Evolutionary conservation across 2,797 vertebrate genomes (phyloP), one percentile per base, ranked within the genome.

Genomic region (Arnoldichthys spilopterus): DNA sequence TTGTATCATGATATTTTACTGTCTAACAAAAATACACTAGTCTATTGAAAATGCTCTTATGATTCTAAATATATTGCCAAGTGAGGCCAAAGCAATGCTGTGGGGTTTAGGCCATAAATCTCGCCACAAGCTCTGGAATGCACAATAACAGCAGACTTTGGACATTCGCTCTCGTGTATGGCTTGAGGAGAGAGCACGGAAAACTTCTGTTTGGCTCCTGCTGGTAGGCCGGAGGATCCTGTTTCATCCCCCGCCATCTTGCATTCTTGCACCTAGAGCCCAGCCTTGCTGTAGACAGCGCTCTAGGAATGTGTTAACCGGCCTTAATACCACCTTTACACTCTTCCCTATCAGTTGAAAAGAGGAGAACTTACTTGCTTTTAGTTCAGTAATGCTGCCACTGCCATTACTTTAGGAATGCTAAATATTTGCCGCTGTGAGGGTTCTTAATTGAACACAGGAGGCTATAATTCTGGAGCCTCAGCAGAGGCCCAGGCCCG

Each of bases 371-470:
- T 68, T 37, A 30, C 74, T 80, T 71, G 15, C 28, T 79, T 62
- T 34, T 30, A 32, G 64, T 80, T 82, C 59, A 62, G 71, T 37
- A 51, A 69, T 6, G 24, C 56, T 51, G 58, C 53, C 67, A 56
- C 45, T 18, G 63, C 68, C 70, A 72, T 83, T 77, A 78, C 70
- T 76, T 78, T 28, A 75, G 58, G 81, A 81, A 82, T 74, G 75
- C 74, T 54, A 76, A 68, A 45, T 77, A 84, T 72, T 74, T 75
- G 67, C 73, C 61, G 69, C 78, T 59, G 54, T 40, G 62, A 76
- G 63, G 37, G 67, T 54, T 51, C 73, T 61, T 85, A 82, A 85
- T 76, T 82, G 69, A 79, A 87, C 76, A 80, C 81, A 80, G 56
- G 51, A 76, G 80, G 74, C 51, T 72, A 70, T 72, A 49, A 82